Conservation (phyloP, 1,140 invertebrate species). For the Solenopsis fugax region DNA sequence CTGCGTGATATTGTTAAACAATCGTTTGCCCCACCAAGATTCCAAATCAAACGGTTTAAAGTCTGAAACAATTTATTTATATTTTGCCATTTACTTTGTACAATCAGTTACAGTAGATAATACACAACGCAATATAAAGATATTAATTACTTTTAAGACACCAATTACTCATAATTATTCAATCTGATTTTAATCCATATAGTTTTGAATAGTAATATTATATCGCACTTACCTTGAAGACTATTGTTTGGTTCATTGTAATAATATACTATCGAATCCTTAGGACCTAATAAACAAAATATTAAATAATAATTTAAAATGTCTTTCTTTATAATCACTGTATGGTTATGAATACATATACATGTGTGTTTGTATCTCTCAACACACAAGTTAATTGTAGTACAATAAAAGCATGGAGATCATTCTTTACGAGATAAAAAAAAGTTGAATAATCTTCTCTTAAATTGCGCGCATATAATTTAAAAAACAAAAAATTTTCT, state of each 20-base stretch:
- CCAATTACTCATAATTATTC: conserved; percentile 18
- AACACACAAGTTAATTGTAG: not conserved
- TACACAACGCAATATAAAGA: conserved; percentile 9
- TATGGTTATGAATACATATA: not conserved
- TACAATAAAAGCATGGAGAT: not conserved
- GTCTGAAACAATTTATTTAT: conserved; percentile 86
- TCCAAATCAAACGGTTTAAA: conserved; percentile 95
- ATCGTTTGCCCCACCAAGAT: conserved; percentile 94
- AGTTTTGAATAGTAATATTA: not conserved
- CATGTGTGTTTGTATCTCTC: not conserved
- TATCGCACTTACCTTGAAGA: conserved; percentile 86
- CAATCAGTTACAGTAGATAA: not conserved
- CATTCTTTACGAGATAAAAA: not conserved
- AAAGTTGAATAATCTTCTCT: conserved; percentile 12
- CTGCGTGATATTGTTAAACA: conserved; percentile 93
- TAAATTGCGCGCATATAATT: not conserved
- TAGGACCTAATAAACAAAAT: conserved; percentile 75
- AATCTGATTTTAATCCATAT: conserved; percentile 24
- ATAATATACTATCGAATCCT: conserved; percentile 88
- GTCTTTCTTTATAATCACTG: conserved; percentile 22
- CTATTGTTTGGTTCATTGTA: conserved; percentile 91
- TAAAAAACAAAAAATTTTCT: not conserved
- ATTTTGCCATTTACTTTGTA: conserved; percentile 1
- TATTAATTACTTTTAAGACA: conserved; percentile 49
- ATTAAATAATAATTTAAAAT: conserved; percentile 16